These are phyloP conservation scores for Tribolium castaneum DNA, from an alignment of 1,140 invertebrate genomes.

Conservation along the genomic window DNA sequence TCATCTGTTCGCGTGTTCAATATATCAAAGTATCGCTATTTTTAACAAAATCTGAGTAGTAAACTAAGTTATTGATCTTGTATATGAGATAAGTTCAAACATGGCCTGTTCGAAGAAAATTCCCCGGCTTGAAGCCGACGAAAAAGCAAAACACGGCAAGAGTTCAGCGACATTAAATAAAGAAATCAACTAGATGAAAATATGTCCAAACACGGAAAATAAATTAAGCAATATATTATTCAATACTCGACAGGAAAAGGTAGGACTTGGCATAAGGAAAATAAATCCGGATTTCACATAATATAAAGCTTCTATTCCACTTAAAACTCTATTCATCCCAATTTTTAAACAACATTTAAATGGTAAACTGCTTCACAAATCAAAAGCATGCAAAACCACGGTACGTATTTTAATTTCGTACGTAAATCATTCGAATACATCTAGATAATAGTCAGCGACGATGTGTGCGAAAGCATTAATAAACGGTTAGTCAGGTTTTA, in stretches of 20 bases:
- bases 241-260: constrained; percentile 21
- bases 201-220: background rate
- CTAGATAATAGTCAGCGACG: background rate
- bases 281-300: constrained; percentile 17
- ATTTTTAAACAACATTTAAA: background rate
- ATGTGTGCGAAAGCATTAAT: background rate
- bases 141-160: background rate
- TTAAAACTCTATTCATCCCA: constrained; percentile 5
- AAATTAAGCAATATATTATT: constrained; percentile 17
- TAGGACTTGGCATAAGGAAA: background rate
- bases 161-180: background rate
- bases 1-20: constrained; percentile 27
- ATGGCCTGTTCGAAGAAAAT: background rate
- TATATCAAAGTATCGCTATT: constrained; percentile 31
- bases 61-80: constrained; percentile 12
- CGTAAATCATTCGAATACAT: background rate
- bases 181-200: background rate
- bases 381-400: background rate
- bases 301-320: constrained; percentile 11
- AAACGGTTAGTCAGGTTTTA: too few relatives aligned
- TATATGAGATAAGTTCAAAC: background rate
- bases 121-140: background rate
- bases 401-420: background rate
- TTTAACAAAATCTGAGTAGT: constrained; percentile 11
- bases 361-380: background rate